Evolutionary conservation across 2,888 invertebrate species (phyloP), one percentile per base, ranked within the genome.

Genomic region (Trachelus stipa): DNA sequence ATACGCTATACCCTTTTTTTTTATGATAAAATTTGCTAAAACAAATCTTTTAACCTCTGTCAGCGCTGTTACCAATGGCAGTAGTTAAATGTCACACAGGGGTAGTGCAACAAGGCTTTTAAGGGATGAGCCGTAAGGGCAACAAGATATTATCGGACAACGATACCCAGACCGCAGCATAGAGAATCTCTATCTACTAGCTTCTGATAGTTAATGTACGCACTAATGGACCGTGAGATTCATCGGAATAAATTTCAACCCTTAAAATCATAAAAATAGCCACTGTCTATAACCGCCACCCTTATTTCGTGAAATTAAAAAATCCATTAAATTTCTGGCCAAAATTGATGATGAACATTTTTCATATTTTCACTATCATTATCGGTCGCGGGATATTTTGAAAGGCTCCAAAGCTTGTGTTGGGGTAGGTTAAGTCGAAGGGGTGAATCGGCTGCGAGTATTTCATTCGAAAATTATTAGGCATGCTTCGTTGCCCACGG

Each of bases 61-160:
- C 12, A 12, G 6, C 34, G 12, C 34, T 12, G 74, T 73, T 34
- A 34, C 12, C 35, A 71, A 34, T 23, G 23, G 3, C 76, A 76
- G 77, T 80, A 76, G 79, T 81, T 83, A 79, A 81, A 81, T 80
- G 79, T 80, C 77, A 69, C 80, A 68, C 73, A 73, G 76, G 79
- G 77, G 82, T 84, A 82, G 84, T 85, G 81, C 84, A 78, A 82
- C 81, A 81, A 83, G 81, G 85, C 84, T 84, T 85, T 84, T 81
- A 80, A 81, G 82, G 84, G 85, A 85, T 85, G 81, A 85, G 83
- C 84, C 81, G 78, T 82, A 83, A 84, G 82, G 84, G 82, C 81
- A 85, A 83, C 82, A 82, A 83, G 83, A 84, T 85, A 84, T 85
- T 84, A 85, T 81, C 81, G 83, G 79, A 77, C 77, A 80, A 80